phyloP scores from a whole-genome alignment of 2,888 invertebrate genomes.

The Globia sparganii region DNA sequence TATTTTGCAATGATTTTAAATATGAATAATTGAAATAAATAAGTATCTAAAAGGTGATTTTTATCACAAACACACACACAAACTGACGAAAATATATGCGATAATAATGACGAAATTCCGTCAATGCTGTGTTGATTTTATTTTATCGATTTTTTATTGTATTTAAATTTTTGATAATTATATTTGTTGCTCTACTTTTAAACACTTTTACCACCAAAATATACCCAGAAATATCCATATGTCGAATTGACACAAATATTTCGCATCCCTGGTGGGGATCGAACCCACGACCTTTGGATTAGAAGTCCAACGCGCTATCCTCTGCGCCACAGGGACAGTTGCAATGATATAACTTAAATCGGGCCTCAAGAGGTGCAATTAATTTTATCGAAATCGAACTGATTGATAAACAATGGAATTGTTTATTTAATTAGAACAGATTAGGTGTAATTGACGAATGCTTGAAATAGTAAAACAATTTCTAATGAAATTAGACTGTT shows the following conservation, averaged over 20 bases:
- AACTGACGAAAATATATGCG: no score
- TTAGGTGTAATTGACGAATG: not conserved
- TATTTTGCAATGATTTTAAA: not conserved
- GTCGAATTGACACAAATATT: not conserved
- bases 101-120: not conserved
- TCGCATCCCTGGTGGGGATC: constrained; percentile 93
- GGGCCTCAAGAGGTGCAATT: constrained; percentile 23
- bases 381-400: not conserved
- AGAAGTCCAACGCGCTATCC: constrained; percentile 96
- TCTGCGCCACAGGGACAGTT: constrained; percentile 93
- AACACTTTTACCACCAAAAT: constrained; percentile 18
- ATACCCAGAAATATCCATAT: constrained; percentile 28
- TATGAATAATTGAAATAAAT: not conserved
- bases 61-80: no score
- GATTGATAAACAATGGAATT: constrained; percentile 7
- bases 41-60: not conserved
- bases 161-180: not conserved
- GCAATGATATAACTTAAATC: not conserved
- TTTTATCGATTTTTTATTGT: not conserved
- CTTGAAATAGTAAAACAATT: not conserved
- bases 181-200: not conserved
- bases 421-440: not conserved
- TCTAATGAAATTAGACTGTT: not conserved
- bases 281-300: constrained; percentile 95
- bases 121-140: not conserved